Evolutionary conservation across 2,888 invertebrate species (phyloP), one percentile per base, ranked within the genome.

Genomic region (Neocrepidodera transversa): DNA sequence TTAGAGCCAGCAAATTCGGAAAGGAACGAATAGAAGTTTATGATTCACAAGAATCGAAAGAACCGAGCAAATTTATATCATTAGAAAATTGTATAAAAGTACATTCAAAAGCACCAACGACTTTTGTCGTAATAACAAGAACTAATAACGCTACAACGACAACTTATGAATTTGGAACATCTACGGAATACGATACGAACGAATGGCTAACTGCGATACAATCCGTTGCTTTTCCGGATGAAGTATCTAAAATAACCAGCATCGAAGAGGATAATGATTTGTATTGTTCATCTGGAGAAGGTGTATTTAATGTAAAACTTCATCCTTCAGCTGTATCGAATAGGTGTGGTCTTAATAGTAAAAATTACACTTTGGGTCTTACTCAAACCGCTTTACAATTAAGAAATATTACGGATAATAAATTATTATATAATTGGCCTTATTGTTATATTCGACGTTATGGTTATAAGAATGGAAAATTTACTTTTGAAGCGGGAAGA

Each of bases 1-100:
- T 89, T 75, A 89, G 87, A 80, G 85, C 91, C 30, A 93, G 93
- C 76, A 91, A 91, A 75, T 90, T 89, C 80, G 94, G 94, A 18
- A 90, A 93, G 67, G 90, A 92, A 75, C 83, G 94, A 40, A 82
- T 94, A 56, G 94, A 94, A 84, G 87, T 94, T 66, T 93, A 90
- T 77, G 94, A 94, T 69, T 88, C 89, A 78, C 91, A 91, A 66
- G 66, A 65, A n/a, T 59, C 65, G 0, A 69, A 65, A 65, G 69
- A 70, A 58, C 26, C 32, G n/a, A 62, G 62, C n/a, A 70, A 70
- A 63, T 92, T 93, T 61, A 87, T 94, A 63, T 91, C 93, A 0
- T 83, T 94, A 52, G 92, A 93, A 81, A 91, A 93, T 76, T 93
- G 93, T 77, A 88, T 93, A 36, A 94, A 94, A 84, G 92, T 94